Base-by-base conservation (phyloP, 2,797 vertebrate species). In the Catharus ustulatus region DNA sequence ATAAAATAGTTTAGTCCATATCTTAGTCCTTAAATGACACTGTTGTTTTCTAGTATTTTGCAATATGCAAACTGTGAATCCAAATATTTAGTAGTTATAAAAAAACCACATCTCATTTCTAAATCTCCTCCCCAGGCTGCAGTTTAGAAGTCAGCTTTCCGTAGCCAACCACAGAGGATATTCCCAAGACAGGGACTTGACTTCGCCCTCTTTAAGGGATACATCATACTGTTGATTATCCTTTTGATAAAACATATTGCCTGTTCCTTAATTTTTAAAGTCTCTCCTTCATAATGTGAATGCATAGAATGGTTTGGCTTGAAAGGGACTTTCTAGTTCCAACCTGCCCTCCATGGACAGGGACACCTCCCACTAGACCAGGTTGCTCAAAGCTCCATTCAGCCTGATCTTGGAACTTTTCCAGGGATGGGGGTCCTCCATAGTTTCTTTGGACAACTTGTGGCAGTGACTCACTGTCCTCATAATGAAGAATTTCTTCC, bases 1-100 rank as follows among this genome's bases (percentile, higher is more conserved):
- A 86, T 79, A 91, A 94, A 92, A 92, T 19, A 78, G 80, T 84
- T 90, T 43, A 51, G 51, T 51, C 20, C 58, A 40, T 88, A 42
- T 82, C 71, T 57, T 48, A 84, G 52, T 76, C 48, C 59, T 74
- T 61, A 76, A 82, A 75, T 75, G 18, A 83, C 76, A 32, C 16
- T 29, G 8, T 30, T 93, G 38, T 18, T 49, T 92, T 84, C 84
- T 57, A 78, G 57, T 63, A 82, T 59, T 87, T 91, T 76, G 83
- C 57, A 72, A 84, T 38, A 69, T 14, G 15, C 38, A 38, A 94
- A 48, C 36, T 76, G 10, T 48, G 52, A 91, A 88, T 81, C 46
- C 81, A 92, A 91, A 86, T 76, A 82, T 61, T 88, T 3, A 12
- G 59, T 34, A 84, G 48, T 69, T 82, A 78, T 8, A 13, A 62